phyloP scores from a whole-genome alignment of 2,888 invertebrate genomes.

The Ametastegia equiseti region DNA sequence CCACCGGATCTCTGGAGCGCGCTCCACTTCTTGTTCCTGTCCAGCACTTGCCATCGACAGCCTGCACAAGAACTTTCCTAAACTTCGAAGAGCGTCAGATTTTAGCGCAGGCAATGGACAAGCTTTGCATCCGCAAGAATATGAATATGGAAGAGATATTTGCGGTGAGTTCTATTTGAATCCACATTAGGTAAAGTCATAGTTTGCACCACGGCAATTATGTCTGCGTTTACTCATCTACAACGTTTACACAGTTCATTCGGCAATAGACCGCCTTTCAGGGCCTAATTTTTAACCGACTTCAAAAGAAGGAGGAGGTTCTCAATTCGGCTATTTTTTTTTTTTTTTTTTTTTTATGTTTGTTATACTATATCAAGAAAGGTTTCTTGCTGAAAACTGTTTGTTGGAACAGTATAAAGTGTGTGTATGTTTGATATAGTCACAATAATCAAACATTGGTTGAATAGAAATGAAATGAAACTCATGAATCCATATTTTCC shows the following conservation, averaged over 20 bases:
- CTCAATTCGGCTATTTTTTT: no score
- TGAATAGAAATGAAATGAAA: not conserved
- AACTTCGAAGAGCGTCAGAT: slow-evolving; percentile 85
- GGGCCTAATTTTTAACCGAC: no score
- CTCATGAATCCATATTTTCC: not conserved
- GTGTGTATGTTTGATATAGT: no score
- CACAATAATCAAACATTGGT: not conserved
- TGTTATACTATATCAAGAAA: not conserved
- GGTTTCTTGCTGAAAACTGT: not conserved
- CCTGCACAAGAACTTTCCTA: slow-evolving; percentile 82
- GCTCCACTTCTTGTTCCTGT: slow-evolving; percentile 84
- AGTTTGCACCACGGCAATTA: no score
- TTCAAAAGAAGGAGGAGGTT: no score
- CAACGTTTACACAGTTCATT: no score
- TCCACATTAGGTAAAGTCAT: slow-evolving; percentile 9
- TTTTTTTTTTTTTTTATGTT: not conserved
- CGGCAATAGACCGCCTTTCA: no score
- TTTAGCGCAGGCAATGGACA: slow-evolving; percentile 83
- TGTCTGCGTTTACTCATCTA: no score
- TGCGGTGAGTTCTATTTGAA: no score
- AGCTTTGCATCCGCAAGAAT: slow-evolving; percentile 82
- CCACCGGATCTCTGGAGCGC: slow-evolving; percentile 82
- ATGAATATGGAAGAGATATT: slow-evolving; percentile 85
- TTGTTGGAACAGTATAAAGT: not conserved
- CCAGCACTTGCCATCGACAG: slow-evolving; percentile 83